Evolutionary conservation across 2,888 invertebrate species (phyloP).

Genomic region (Trypoxylon attenuatum): DNA sequence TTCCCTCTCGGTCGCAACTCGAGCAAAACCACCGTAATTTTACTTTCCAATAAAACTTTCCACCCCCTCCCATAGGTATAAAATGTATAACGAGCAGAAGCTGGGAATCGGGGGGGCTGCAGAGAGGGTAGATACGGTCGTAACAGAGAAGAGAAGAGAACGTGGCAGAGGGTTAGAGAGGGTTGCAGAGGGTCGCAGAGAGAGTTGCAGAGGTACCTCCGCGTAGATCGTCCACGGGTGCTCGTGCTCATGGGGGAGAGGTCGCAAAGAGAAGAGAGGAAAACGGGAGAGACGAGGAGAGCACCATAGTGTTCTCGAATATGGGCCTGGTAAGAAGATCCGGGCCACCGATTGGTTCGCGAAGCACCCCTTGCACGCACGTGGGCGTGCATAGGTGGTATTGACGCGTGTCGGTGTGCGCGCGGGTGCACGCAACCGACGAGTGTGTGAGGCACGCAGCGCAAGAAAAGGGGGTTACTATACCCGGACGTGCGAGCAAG

Average conservation of each 20-base stretch:
- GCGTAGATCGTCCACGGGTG: too few species aligned
- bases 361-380: conserved; percentile 64
- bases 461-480: conserved; percentile 58
- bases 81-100: conserved; percentile 57
- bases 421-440: conserved; percentile 37
- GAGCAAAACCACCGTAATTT: conserved; percentile 20
- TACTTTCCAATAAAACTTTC: conserved; percentile 51
- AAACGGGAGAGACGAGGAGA: conserved; percentile 44
- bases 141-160: conserved; percentile 10
- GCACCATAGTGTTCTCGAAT: conserved; percentile 49
- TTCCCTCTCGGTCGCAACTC: conserved; percentile 15
- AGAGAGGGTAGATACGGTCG: neutral
- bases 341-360: conserved; percentile 69
- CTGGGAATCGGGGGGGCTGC: conserved; percentile 15
- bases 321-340: conserved; percentile 56
- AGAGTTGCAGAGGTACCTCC: conserved; percentile 21
- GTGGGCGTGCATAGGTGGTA: conserved; percentile 68
- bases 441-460: conserved; percentile 22
- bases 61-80: conserved; percentile 38
- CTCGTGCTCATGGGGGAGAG: too few species aligned
- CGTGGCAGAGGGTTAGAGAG: neutral
- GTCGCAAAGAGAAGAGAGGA: conserved; percentile 11
- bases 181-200: conserved; percentile 19
- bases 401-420: conserved; percentile 38
- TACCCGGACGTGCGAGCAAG: conserved; percentile 43